phyloP scores from a whole-genome alignment of 2,888 invertebrate species.

The Biston stratarius region DNA sequence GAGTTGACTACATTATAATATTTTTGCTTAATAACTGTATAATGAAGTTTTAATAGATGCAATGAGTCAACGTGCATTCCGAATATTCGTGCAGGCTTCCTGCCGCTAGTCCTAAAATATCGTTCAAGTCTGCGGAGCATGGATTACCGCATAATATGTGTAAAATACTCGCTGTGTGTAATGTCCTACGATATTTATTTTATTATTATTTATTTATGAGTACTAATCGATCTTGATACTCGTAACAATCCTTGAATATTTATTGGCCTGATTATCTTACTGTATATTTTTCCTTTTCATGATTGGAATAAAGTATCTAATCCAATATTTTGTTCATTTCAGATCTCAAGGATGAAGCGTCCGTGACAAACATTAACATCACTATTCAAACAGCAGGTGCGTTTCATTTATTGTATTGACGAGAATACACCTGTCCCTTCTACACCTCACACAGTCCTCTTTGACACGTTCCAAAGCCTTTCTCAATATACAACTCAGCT shows the following conservation, averaged over 20 bases:
- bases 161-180: too few relatives aligned
- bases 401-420: constrained; percentile 45
- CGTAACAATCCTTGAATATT: background rate
- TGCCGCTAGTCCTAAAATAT: constrained; percentile 42
- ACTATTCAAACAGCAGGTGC: constrained; percentile 65
- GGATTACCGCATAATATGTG: constrained; percentile 11
- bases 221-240: background rate
- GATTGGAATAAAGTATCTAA: background rate
- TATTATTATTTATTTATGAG: too few relatives aligned
- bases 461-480: constrained; percentile 29
- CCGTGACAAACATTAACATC: constrained; percentile 57
- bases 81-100: constrained; percentile 43
- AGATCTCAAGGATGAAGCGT: constrained; percentile 62
- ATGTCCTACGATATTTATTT: too few relatives aligned
- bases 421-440: constrained; percentile 39
- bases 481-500: constrained; percentile 34
- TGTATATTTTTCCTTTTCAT: too few relatives aligned
- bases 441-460: constrained; percentile 3
- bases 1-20: constrained; percentile 64
- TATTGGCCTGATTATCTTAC: too few relatives aligned
- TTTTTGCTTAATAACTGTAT: constrained; percentile 69
- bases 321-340: constrained; percentile 46
- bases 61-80: constrained; percentile 47
- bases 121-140: constrained; percentile 12
- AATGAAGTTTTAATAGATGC: constrained; percentile 64